These are phyloP conservation scores for Karalla daura DNA, from an alignment of 2,797 vertebrate species.

Conservation along the genomic window DNA sequence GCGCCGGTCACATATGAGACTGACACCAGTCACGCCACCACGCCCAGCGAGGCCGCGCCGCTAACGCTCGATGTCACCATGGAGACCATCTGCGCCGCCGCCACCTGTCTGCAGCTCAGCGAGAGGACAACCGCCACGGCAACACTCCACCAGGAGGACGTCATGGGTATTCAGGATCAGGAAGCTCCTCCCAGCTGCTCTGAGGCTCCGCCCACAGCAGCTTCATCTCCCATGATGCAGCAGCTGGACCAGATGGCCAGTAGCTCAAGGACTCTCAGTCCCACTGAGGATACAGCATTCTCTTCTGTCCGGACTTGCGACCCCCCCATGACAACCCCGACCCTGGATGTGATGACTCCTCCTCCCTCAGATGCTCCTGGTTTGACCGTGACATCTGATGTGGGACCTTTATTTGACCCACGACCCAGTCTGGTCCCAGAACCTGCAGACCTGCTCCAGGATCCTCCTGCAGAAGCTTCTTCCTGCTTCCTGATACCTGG, in stretches of 20 bases:
- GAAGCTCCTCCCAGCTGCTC: too few relatives aligned
- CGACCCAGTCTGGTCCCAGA: background rate
- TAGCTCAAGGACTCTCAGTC: slow-evolving; percentile 44
- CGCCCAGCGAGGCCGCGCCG: slow-evolving; percentile 76
- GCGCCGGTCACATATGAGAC: slow-evolving; percentile 86
- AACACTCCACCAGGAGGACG: too few relatives aligned
- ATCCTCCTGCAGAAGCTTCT: too few relatives aligned
- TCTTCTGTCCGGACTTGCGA: too few relatives aligned
- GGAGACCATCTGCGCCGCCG: slow-evolving; percentile 58
- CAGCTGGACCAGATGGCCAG: slow-evolving; percentile 44
- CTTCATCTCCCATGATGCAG: slow-evolving; percentile 46
- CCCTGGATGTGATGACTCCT: too few relatives aligned
- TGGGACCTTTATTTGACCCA: too few relatives aligned
- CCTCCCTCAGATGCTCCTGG: too few relatives aligned
- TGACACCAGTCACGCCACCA: slow-evolving; percentile 86
- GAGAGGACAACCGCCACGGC: slow-evolving; percentile 9
- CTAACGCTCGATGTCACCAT: slow-evolving; percentile 62
- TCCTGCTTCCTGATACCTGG: too few relatives aligned
- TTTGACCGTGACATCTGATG: background rate
- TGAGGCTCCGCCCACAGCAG: slow-evolving; percentile 34
- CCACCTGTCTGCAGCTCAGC: slow-evolving; percentile 39
- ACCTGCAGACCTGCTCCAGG: slow-evolving; percentile 8
- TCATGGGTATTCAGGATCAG: too few relatives aligned
- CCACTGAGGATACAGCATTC: slow-evolving; percentile 5
- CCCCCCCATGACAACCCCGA: too few relatives aligned